Evolutionary conservation across 2,797 vertebrate species (phyloP), one percentile per base, ranked within the genome.

Genomic region (Macrochelys suwanniensis): DNA sequence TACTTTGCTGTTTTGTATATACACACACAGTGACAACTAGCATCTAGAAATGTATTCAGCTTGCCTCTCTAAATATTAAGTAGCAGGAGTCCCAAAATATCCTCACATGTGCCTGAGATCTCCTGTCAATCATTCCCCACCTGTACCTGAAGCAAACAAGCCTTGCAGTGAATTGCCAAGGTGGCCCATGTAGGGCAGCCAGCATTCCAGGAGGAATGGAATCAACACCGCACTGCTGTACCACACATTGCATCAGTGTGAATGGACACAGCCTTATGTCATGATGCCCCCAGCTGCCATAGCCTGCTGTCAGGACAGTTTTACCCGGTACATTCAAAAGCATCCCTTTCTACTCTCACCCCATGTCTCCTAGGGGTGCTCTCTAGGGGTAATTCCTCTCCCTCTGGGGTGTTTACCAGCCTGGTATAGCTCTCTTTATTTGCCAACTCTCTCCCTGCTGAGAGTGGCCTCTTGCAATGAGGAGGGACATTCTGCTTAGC

Each of bases 361-460:
- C 57, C 45, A 17, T 82, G 42, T 21, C 13, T 94, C 77, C 42
- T 7, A 45, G 10, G 10, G 19, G 37, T 89, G 78, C 33, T 51
- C 50, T 33, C 6, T 25, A 33, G 54, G 4, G 26, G 81, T 93
- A 65, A 2, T 54, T 89, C 50, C 84, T 61, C 65, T 83, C 15
- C n/a, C 74, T 79, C 37, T 25, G 65, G 80, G 56, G 8, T 5
- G 11, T 87, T 96, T 92, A 82, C 4, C 0, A 19, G 11, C 37
- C 80, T 91, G 89, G 80, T 87, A n/a, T 53, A 88, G 87, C 53
- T 37, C 9, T 68, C 80, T 92, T 92, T 93, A 85, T 95, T 96
- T 95, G 85, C 84, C 92, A 90, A 91, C 88, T 61, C 11, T 89
- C 93, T 89, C 57, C 88, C 49, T 76, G 68, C 92, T 95, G 82